Conservation (phyloP, 2,797 vertebrate genomes). For the Peromyscus eremicus region DNA sequence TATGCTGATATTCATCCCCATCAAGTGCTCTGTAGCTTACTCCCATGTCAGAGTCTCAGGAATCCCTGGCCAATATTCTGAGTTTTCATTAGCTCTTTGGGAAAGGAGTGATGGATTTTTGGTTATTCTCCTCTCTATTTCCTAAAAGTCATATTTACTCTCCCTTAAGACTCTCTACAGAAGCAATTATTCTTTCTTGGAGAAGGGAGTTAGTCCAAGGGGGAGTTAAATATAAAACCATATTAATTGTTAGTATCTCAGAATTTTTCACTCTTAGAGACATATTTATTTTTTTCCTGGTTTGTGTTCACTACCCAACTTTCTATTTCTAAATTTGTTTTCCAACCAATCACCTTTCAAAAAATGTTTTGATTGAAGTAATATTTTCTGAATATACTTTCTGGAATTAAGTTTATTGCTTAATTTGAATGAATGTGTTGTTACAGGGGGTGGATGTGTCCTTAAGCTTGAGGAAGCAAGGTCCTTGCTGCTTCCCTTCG, state of each 20-base stretch:
- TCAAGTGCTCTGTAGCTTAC: not conserved
- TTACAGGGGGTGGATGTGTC: not conserved
- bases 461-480: constrained; percentile 43
- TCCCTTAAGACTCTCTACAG: not conserved
- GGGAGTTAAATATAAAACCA: constrained; percentile 15
- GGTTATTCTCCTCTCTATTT: not conserved
- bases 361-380: constrained; percentile 69
- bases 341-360: constrained; percentile 58
- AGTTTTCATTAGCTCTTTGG: constrained; percentile 1
- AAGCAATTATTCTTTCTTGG: constrained; percentile 13
- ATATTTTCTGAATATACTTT: constrained; percentile 53
- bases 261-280: constrained; percentile 16
- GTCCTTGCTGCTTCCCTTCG: constrained; percentile 68
- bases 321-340: constrained; percentile 61
- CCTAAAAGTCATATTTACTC: constrained; percentile 30
- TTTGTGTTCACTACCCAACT: constrained; percentile 44
- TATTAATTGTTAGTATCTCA: constrained; percentile 32
- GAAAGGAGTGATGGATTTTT: not conserved
- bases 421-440: constrained; percentile 63
- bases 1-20: not conserved
- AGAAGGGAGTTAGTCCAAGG: not conserved
- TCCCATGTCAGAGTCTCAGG: not conserved
- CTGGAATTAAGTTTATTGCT: constrained; percentile 68
- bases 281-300: not conserved
- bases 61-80: not conserved